Conservation (phyloP, 2,888 invertebrate species). For the Cephus runcator region DNA sequence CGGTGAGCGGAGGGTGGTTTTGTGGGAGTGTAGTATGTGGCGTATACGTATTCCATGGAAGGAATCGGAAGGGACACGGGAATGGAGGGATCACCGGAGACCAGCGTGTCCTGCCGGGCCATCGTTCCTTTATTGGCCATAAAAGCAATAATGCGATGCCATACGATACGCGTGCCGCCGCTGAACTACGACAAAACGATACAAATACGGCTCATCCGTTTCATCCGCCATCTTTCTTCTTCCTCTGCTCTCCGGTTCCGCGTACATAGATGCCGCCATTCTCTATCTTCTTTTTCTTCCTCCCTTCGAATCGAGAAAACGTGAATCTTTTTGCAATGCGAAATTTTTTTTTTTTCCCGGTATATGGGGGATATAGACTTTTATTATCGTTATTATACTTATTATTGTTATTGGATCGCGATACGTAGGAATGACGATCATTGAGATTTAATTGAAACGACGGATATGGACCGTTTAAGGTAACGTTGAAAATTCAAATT, state of each 20-base stretch:
- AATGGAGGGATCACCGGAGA: conserved; percentile 30
- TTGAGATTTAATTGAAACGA: not conserved
- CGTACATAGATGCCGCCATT: not conserved
- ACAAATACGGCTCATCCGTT: conserved; percentile 41
- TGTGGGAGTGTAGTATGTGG: not conserved
- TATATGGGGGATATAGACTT: not conserved
- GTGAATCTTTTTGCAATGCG: not conserved
- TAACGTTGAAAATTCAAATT: not conserved
- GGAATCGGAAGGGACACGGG: not conserved
- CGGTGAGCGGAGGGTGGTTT: conserved; percentile 22
- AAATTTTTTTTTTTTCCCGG: not conserved
- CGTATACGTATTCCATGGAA: not conserved
- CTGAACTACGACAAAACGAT: conserved; percentile 58
- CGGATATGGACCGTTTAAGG: not conserved
- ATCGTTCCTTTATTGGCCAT: conserved; percentile 63
- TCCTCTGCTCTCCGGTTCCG: conserved; percentile 22
- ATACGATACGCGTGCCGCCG: conserved; percentile 54
- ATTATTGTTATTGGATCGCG: too few species aligned
- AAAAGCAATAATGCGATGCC: conserved; percentile 64
- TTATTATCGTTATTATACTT: not conserved
- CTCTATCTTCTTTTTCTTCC: not conserved
- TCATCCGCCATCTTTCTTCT: not conserved
- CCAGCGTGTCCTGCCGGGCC: conserved; percentile 38
- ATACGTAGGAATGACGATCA: not conserved
- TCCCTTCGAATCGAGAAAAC: not conserved